Base-by-base conservation (phyloP, 2,797 vertebrate genomes). In the Myotis myotis region DNA sequence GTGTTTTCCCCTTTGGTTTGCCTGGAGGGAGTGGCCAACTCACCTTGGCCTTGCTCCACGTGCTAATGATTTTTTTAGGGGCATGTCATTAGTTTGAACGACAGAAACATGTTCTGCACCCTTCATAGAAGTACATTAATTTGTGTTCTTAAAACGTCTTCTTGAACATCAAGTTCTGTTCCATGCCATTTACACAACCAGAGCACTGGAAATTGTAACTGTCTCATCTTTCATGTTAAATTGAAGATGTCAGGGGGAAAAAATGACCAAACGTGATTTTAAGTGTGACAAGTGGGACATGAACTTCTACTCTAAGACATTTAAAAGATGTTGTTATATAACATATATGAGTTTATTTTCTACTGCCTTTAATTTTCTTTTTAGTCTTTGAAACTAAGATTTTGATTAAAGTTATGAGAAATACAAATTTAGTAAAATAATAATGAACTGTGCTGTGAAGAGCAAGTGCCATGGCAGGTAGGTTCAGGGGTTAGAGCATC, bases 141-240 rank as follows among this genome's bases (percentile, higher is more conserved):
- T 91, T 91, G 41, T 90, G 64, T 90, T 87, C 85, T 92, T 79
- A 71, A 94, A 84, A 90, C 47, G 16, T 92, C 93, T 95, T 88
- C 84, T 92, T 86, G 75, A 17, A 80, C 70, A 76, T 92, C 72
- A 89, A 68, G 57, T 47, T 96, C 44, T 79, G 81, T 93, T 83
- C 88, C 72, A 55, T 78, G 38, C 70, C 74, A 33, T 95, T 96
- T 90, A 44, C 33, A 80, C 25, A 80, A 5, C 25, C 64, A 74
- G 12, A 78, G 55, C 36, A 0, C 68, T 93, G 89, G 81, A 92
- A 79, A 57, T 23, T 25, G 57, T 81, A 33, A 87, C 41, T 17
- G n/a, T 38, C 76, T 95, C 72, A 53, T 89, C 72, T 38, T 94
- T 88, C 87, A 55, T 11, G 68, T 70, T 95, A 72, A 60, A 76